Conservation (phyloP, 2,888 invertebrate genomes). For the Agrilus mali region DNA sequence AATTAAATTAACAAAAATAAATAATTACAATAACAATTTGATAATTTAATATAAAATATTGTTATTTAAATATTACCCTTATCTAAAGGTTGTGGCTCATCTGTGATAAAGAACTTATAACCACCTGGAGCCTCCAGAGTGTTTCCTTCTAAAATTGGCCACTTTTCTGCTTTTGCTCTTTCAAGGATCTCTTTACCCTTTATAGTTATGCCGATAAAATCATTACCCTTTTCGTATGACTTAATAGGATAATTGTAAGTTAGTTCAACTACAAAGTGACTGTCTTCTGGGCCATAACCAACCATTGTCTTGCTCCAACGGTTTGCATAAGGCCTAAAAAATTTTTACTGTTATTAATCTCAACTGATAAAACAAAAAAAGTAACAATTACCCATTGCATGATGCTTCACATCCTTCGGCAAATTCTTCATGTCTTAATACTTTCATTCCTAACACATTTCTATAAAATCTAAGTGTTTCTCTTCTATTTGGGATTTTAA, state of each 20-base stretch:
- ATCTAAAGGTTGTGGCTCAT: slow-evolving; percentile 54
- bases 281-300: slow-evolving; percentile 91
- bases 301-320: slow-evolving; percentile 99
- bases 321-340: slow-evolving; percentile 83
- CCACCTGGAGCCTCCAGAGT: slow-evolving; percentile 81
- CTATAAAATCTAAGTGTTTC: slow-evolving; percentile 79
- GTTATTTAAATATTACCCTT: slow-evolving; percentile 38
- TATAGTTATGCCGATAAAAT: slow-evolving; percentile 77
- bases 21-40: neutral
- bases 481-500: slow-evolving; percentile 85
- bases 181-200: slow-evolving; percentile 63
- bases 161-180: slow-evolving; percentile 56
- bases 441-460: slow-evolving; percentile 90
- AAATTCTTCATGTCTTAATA: slow-evolving; percentile 94
- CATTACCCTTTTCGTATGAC: slow-evolving; percentile 80
- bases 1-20: slow-evolving; percentile 3
- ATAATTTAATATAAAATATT: slow-evolving; percentile 1
- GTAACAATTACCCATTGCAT: slow-evolving; percentile 92
- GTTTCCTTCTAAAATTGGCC: slow-evolving; percentile 55
- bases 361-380: slow-evolving; percentile 2
- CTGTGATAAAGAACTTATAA: slow-evolving; percentile 71
- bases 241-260: slow-evolving; percentile 95
- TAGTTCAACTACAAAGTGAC: slow-evolving; percentile 89
- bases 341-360: neutral
- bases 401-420: slow-evolving; percentile 91